These are phyloP conservation scores for Gryon sp. DNA, from an alignment of 1,140 invertebrate species.

Conservation along the genomic window DNA sequence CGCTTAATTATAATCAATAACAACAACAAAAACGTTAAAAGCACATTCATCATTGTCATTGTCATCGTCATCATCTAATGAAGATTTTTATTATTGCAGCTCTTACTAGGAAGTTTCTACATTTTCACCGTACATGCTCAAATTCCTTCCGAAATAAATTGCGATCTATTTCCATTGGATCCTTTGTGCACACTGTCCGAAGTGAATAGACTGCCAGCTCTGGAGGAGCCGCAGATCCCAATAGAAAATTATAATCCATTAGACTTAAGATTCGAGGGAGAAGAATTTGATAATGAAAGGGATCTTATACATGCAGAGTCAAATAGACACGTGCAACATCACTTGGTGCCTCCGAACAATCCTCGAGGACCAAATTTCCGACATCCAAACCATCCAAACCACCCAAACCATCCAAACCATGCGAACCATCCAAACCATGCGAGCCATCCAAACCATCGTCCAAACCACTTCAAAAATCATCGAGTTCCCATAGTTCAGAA, in stretches of 20 bases:
- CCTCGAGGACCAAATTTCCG: neutral
- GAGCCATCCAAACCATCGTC: neutral
- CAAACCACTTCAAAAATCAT: neutral
- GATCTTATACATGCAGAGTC: too few species aligned
- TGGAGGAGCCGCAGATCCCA: slow-evolving; percentile 1
- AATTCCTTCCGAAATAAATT: slow-evolving; percentile 31
- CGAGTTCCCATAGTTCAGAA: slow-evolving; percentile 2
- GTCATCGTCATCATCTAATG: too few species aligned
- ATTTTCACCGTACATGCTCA: slow-evolving; percentile 54
- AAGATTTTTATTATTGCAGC: slow-evolving; percentile 32
- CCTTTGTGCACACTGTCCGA: slow-evolving; percentile 7
- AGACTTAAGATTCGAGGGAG: neutral
- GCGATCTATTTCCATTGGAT: slow-evolving; percentile 36
- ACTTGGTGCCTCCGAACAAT: neutral
- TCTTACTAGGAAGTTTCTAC: slow-evolving; percentile 46
- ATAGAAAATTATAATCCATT: neutral
- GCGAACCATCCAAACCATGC: too few species aligned
- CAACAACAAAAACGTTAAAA: too few species aligned
- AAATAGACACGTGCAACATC: too few species aligned
- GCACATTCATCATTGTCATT: too few species aligned
- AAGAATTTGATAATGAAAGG: slow-evolving; percentile 2
- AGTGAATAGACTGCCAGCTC: slow-evolving; percentile 9
- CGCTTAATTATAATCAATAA: too few species aligned
- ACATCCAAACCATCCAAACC: neutral
- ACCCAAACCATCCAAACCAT: too few species aligned